Evolutionary conservation across 2,113 vertebrate species (phyloP).

Genomic region (Pterocles gutturalis): DNA sequence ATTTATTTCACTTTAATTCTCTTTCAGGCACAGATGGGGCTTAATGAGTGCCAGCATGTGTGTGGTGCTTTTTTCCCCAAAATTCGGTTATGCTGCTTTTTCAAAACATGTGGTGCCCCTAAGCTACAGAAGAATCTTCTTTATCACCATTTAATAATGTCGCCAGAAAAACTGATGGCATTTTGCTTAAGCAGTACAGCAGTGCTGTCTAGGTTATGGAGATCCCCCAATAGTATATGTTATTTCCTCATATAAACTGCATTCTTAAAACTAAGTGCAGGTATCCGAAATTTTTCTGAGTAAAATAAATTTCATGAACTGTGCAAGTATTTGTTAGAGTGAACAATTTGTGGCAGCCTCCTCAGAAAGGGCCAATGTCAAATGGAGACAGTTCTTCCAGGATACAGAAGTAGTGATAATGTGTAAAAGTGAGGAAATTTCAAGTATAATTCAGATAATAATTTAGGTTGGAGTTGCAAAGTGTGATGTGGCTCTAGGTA

Average conservation of each 20-base stretch:
- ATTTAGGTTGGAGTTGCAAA: background rate
- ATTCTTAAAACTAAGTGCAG: background rate
- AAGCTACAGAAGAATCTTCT: background rate
- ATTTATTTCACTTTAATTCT: background rate
- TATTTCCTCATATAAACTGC: background rate
- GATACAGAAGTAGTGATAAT: background rate
- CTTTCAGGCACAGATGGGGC: background rate
- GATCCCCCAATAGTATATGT: background rate
- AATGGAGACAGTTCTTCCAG: background rate
- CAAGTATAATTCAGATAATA: background rate
- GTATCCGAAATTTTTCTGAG: background rate
- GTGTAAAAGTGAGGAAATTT: background rate
- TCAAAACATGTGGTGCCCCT: background rate
- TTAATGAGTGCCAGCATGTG: background rate
- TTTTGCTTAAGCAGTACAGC: background rate
- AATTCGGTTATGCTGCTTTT: background rate
- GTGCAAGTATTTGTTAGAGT: background rate
- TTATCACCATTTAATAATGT: background rate
- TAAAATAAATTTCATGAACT: background rate
- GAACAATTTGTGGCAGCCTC: background rate
- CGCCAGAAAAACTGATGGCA: background rate
- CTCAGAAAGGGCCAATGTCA: background rate
- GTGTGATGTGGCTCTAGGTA: background rate
- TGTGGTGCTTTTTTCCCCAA: background rate
- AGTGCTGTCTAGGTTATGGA: background rate